Base-by-base conservation (phyloP, 2,888 invertebrate genomes). In the Dolomedes plantarius region DNA sequence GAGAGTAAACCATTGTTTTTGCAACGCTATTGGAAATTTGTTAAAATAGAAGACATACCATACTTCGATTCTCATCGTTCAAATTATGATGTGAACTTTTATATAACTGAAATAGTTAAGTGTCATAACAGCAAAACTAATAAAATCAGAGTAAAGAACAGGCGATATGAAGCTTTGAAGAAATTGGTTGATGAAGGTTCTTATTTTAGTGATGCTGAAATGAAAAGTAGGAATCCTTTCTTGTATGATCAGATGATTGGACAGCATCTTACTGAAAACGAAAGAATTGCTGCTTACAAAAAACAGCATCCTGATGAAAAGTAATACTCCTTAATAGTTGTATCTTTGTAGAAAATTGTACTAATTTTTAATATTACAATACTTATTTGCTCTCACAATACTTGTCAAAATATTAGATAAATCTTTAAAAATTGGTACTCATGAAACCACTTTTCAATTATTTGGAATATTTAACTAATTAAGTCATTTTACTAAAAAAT, bases 151-250 rank as follows among this genome's bases (percentile, higher is more conserved):
- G 92, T 95, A 0, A 95, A 95, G 91, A 98, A 98, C 91, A 93
- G 97, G 89, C 93, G 98, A 56, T 97, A 94, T 90, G 94, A 94
- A 90, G 97, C 97, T 0, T 92, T 98, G 90, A 94, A 95, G 89
- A 93, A 94, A 90, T 91, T 98, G 88, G 92, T 95, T 50, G 92
- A 93, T 73, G 93, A 94, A 88, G 93, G 94, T 13, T 93, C 93
- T 31, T 98, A 98, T 91, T 98, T 98, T 90, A 95, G 95, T 90
- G 97, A 98, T 91, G 94, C 94, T 86, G 96, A 97, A 93, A 98
- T 98, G 98, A 96, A 97, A 94, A 94, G 94, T 89, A 92, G 98
- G 86, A 96, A 97, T 91, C 98, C 98, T 0, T 92, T 96, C 75
- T 92, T 98, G 0, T 98, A 96, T 92, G 96, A 98, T 88, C 95